These are phyloP conservation scores for Dendrocincla tyrannina DNA, from an alignment of 2,797 vertebrate species.

Conservation along the genomic window DNA sequence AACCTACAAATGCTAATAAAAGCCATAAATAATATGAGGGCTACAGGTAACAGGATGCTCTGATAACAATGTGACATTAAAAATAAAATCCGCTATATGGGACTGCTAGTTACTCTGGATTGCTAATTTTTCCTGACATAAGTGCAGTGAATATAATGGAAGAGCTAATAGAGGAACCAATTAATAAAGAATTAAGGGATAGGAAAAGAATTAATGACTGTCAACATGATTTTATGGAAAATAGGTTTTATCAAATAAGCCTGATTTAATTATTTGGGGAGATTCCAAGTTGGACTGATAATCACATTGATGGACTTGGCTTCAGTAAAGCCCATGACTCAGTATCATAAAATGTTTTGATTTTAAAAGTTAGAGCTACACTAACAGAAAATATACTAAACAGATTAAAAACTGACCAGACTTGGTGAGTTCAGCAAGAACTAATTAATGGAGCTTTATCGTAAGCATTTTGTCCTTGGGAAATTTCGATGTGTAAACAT, in stretches of 20 bases:
- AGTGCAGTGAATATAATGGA: constrained; percentile 32
- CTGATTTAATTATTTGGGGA: constrained; percentile 66
- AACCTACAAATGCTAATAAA: neutral
- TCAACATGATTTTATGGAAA: constrained; percentile 69
- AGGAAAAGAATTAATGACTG: constrained; percentile 55
- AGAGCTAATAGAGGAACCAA: constrained; percentile 45
- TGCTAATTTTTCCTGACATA: constrained; percentile 50
- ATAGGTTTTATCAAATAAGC: constrained; percentile 65
- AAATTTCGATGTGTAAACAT: neutral
- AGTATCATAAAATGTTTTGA: neutral
- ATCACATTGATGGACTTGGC: constrained; percentile 52
- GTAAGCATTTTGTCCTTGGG: neutral
- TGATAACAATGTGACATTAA: neutral
- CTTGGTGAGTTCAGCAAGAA: neutral
- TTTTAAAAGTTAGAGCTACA: constrained; percentile 18
- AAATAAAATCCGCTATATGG: neutral
- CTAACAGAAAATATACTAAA: neutral
- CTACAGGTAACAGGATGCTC: neutral
- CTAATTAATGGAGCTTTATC: neutral
- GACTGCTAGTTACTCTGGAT: neutral
- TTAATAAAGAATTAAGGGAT: constrained; percentile 65
- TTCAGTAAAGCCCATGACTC: constrained; percentile 35
- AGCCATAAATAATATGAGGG: neutral
- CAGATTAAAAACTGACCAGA: neutral
- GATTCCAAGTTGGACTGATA: constrained; percentile 58